Conservation (phyloP, 2,113 vertebrate species). For the Pangasianodon gigas region DNA sequence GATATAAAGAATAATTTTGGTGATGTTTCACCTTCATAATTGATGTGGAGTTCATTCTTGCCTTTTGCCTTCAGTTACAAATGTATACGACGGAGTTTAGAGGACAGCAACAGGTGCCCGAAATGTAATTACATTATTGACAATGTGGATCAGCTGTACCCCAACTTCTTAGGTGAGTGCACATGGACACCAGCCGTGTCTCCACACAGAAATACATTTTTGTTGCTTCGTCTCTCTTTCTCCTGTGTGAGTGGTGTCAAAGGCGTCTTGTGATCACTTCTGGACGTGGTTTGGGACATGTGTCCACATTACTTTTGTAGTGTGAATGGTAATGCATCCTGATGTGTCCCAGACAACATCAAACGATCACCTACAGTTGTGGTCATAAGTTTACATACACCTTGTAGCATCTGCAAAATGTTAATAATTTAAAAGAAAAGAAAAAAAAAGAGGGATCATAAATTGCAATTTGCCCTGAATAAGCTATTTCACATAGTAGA, state of each 20-base stretch:
- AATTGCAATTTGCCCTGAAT: no score
- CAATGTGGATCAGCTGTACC: constrained; percentile 97
- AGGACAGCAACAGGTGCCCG: constrained; percentile 97
- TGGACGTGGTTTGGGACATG: not conserved
- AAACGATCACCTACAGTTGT: no score
- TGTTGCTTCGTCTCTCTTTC: not conserved
- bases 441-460: no score
- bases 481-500: no score
- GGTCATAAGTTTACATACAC: no score
- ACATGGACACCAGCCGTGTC: not conserved
- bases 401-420: no score
- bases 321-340: not conserved
- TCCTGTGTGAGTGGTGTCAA: not conserved
- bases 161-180: constrained; percentile 95
- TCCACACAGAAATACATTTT: not conserved
- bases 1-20: not conserved
- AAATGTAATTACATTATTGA: constrained; percentile 99
- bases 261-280: not conserved
- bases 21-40: not conserved
- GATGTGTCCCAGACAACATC: not conserved
- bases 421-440: no score
- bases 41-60: not conserved
- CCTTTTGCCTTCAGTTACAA: constrained; percentile 77
- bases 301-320: not conserved
- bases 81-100: constrained; percentile 96